Evolutionary conservation across 2,888 invertebrate genomes (phyloP), one percentile per base, ranked within the genome.

Genomic region (Aphidius colemani): DNA sequence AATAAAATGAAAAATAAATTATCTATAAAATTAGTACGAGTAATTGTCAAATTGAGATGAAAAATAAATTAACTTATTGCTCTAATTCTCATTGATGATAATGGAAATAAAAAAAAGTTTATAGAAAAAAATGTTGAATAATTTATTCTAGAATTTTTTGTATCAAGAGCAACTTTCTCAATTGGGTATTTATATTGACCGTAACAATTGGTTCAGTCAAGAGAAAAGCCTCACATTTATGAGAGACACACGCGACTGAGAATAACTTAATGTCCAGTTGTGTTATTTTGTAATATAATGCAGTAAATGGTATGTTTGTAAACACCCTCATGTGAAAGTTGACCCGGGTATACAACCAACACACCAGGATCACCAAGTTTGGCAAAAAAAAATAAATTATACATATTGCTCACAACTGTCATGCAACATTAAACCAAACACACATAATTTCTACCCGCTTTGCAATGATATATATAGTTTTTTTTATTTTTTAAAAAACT

Each of bases 281-380:
- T 62, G 40, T 45, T 48, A 7, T 55, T 55, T 43, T 48, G 60
- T 59, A 66, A 66, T 58, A 53, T 58, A 30, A 30, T 30, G 30
- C 30, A 30, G 30, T 30, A 30, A 53, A n/a, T 57, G 63, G 44
- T 65, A 64, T 50, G 53, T 59, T 49, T 60, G 63, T 61, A 57
- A 64, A 61, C 65, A 67, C 66, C 66, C 65, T 65, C 65, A 67
- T 64, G 68, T 66, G 68, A 70, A 70, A 69, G 70, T 70, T 70
- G 64, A 69, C 61, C 60, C 65, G 59, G 61, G 59, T 50, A 63
- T 10, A 45, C 44, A 56, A 45, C 48, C 45, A 56, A 56, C 44
- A 56, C 13, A 30, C 55, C 46, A 46, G 55, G 18, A 11, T 13
- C 64, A 61, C 66, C 70, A 66, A 69, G 70, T 70, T 70, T 67